Conservation (phyloP, 2,888 invertebrate species). For the Brassicogethes aeneus region DNA sequence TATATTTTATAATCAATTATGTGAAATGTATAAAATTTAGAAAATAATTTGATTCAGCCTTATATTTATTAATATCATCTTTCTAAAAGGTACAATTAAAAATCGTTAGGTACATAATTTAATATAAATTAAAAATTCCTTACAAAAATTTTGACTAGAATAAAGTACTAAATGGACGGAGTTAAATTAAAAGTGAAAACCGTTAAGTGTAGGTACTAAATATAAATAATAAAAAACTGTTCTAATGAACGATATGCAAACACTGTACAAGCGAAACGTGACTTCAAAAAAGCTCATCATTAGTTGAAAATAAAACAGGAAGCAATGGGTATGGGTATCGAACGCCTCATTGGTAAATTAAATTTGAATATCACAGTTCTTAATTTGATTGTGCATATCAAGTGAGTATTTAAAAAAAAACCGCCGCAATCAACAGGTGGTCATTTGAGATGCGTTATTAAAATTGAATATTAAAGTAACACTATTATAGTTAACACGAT, state of each 20-base stretch:
- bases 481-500: too few species aligned
- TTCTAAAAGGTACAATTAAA: constrained; percentile 14
- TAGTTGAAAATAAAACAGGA: constrained; percentile 7
- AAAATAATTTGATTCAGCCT: constrained; percentile 18
- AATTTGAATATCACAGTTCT: too few species aligned
- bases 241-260: not conserved
- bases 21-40: not conserved
- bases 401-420: too few species aligned
- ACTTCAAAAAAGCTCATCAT: constrained; percentile 5
- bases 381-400: too few species aligned
- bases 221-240: not conserved
- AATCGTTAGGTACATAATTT: constrained; percentile 6
- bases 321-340: not conserved
- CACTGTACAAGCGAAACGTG: not conserved
- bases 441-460: too few species aligned
- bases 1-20: not conserved
- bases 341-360: not conserved
- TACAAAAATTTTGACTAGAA: constrained; percentile 18
- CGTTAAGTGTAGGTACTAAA: too few species aligned
- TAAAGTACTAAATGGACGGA: constrained; percentile 18
- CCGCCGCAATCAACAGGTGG: too few species aligned
- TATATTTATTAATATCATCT: constrained; percentile 16
- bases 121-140: constrained; percentile 17
- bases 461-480: too few species aligned
- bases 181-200: constrained; percentile 4